Percentiles rank a stretch among this genome's conserved stretches.
phyloP scores from a whole-genome alignment of 2,113 vertebrate species.

The Cavia porcellus region DNA sequence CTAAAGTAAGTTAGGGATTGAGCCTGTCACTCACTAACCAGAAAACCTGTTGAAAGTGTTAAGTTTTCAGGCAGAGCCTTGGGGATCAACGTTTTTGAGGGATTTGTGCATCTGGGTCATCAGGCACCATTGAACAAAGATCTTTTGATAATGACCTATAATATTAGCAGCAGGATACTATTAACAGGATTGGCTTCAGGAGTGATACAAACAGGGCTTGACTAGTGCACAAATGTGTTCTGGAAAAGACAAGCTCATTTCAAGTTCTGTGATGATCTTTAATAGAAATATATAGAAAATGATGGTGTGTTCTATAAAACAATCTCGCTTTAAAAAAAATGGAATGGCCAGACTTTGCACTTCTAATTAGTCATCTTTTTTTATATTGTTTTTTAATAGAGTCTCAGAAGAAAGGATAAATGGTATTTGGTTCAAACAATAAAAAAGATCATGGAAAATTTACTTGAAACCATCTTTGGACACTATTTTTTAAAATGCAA shows the following conservation, averaged over 20 bases:
- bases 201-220: not conserved
- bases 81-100: not conserved
- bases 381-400: not conserved
- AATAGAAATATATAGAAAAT: not conserved
- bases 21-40: not conserved
- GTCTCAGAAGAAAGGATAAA: not conserved
- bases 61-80: not conserved
- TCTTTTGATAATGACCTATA: not conserved
- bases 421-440: not conserved
- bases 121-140: not conserved
- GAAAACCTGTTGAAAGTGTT: not conserved
- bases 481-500: not conserved
- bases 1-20: not conserved
- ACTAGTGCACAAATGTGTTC: not conserved
- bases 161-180: not conserved
- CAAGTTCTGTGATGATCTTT: not conserved
- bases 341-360: not conserved
- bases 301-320: not conserved
- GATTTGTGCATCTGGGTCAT: not conserved
- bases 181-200: not conserved
- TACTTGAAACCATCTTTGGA: not conserved
- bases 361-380: conserved; percentile 33
- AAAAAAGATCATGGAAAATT: conserved; percentile 19
- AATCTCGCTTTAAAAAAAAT: not conserved
- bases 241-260: not conserved